A percentile compares a stretch with the other conserved stretches of the same genome.
phyloP scores from a whole-genome alignment of 2,888 invertebrate genomes.

The Laspeyria flexula region DNA sequence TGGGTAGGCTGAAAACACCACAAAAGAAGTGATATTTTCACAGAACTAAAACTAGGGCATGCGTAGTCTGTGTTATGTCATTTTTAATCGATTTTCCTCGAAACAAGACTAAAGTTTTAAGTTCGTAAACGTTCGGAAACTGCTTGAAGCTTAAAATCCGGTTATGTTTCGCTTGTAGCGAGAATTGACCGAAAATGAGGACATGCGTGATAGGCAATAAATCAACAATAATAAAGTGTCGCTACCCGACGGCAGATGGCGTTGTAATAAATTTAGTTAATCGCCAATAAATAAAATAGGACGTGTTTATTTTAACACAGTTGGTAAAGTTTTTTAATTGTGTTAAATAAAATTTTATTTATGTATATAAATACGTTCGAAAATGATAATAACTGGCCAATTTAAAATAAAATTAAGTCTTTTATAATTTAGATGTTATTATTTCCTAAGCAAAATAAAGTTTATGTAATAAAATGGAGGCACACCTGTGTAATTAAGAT shows the following conservation, averaged over 20 bases:
- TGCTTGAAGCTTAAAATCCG: constrained; percentile 28
- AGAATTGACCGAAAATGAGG: constrained; percentile 70
- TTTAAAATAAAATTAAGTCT: neutral
- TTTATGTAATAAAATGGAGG: neutral
- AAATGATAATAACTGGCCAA: too few relatives aligned
- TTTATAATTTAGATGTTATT: neutral
- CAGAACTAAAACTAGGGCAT: constrained; percentile 74
- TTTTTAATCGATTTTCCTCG: constrained; percentile 66
- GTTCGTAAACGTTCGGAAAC: constrained; percentile 36
- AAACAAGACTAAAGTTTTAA: constrained; percentile 57
- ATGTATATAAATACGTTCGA: too few relatives aligned
- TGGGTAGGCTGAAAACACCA: constrained; percentile 58
- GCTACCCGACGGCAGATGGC: constrained; percentile 79
- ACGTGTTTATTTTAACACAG: too few relatives aligned
- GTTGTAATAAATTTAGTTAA: constrained; percentile 30
- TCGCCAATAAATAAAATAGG: neutral
- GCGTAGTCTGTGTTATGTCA: constrained; percentile 59
- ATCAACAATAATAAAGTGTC: constrained; percentile 49
- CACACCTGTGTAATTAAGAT: constrained; percentile 14
- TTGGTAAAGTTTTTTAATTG: too few relatives aligned
- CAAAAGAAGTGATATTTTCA: constrained; percentile 74
- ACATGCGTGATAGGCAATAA: constrained; percentile 58
- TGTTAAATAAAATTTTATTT: too few relatives aligned
- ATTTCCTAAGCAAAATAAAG: neutral
- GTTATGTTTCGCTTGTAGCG: constrained; percentile 53